These are phyloP conservation scores for Macrocentrus cingulum DNA, from an alignment of 1,140 invertebrate genomes.

Conservation along the genomic window DNA sequence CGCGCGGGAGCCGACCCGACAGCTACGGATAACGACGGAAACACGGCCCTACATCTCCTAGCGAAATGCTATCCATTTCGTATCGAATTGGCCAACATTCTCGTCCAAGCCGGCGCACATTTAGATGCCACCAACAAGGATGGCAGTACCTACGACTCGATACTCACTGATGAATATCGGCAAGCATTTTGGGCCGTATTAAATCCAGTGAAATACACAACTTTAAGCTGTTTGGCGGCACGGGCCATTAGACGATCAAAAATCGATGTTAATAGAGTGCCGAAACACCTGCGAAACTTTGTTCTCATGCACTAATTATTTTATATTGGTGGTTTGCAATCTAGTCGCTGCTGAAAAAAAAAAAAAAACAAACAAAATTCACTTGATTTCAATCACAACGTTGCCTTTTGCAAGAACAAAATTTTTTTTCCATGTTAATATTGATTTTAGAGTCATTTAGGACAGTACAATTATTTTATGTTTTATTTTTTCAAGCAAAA, in stretches of 20 bases:
- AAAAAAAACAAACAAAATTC: no score
- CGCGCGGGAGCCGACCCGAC: slow-evolving; percentile 81
- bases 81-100: slow-evolving; percentile 66
- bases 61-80: slow-evolving; percentile 67
- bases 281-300: slow-evolving; percentile 60
- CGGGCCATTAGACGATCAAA: slow-evolving; percentile 63
- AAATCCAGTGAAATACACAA: slow-evolving; percentile 78
- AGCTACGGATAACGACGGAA: slow-evolving; percentile 73
- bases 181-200: slow-evolving; percentile 70
- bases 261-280: slow-evolving; percentile 64
- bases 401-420: no score
- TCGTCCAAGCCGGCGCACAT: slow-evolving; percentile 81
- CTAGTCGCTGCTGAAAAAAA: not conserved
- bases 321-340: not conserved
- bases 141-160: slow-evolving; percentile 73
- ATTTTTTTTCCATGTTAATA: no score
- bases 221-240: slow-evolving; percentile 79
- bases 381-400: no score
- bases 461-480: no score
- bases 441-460: no score
- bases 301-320: slow-evolving; percentile 58
- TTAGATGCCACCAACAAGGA: slow-evolving; percentile 82
- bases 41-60: slow-evolving; percentile 81
- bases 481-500: no score
- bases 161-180: slow-evolving; percentile 65